Conservation (phyloP, 64 coral and sea anemone genomes). For the Anthopleura sola region DNA sequence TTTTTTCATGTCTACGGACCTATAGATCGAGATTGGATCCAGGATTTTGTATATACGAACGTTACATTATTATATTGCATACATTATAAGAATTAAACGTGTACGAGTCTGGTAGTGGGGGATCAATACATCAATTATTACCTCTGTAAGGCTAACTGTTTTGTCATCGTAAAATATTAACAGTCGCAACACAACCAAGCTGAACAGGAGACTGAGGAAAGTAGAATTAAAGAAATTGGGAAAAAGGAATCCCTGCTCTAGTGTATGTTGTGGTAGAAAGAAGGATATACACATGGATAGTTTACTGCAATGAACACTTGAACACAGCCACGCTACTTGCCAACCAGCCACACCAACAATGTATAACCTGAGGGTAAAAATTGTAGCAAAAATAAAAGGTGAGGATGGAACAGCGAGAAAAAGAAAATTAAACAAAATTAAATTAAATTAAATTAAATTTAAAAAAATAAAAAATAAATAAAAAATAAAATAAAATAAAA, state of each 20-base stretch:
- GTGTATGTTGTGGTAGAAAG: neutral
- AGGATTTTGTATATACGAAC: too few species aligned
- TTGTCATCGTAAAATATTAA: neutral
- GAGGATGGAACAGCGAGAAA: too few species aligned
- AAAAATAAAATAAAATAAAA: too few species aligned
- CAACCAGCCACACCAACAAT: slow-evolving; percentile 27
- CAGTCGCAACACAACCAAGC: slow-evolving; percentile 1
- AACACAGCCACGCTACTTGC: slow-evolving; percentile 39
- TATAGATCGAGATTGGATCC: too few species aligned
- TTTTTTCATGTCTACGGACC: too few species aligned
- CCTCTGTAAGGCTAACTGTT: neutral
- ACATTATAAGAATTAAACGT: too few species aligned
- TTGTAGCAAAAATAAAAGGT: too few species aligned
- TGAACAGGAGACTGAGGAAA: slow-evolving; percentile 26
- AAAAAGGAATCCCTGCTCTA: slow-evolving; percentile 12
- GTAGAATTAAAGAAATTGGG: slow-evolving; percentile 22
- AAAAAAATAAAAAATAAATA: too few species aligned
- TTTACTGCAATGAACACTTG: slow-evolving; percentile 42
- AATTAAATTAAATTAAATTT: too few species aligned
- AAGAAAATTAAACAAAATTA: too few species aligned
- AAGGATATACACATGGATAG: slow-evolving; percentile 20
- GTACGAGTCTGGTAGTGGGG: too few species aligned
- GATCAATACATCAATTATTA: neutral
- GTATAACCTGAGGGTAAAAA: slow-evolving; percentile 26
- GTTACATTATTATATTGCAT: too few species aligned